Base-by-base conservation (phyloP, 2,888 invertebrate species). In the Meloe dianella region DNA sequence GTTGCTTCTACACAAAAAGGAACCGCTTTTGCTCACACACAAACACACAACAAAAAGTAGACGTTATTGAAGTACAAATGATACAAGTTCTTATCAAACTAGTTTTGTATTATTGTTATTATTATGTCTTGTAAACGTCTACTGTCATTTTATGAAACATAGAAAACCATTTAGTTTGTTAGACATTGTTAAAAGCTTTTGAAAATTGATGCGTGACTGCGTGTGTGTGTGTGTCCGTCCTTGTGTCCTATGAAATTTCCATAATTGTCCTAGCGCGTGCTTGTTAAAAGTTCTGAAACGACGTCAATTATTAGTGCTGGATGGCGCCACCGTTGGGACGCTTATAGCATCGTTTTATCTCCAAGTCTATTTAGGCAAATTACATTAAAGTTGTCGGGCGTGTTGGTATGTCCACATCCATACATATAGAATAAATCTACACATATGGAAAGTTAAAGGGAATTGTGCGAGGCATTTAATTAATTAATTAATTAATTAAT, bases 211-310 rank as follows among this genome's bases (percentile, higher is more conserved):
- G 47, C 9, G 54, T 54, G 24, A 14, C 24, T 22, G 54, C 24
- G 54, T 54, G 5, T 62, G n/a, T n/a, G n/a, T n/a, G n/a, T n/a
- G n/a, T n/a, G n/a, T n/a, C n/a, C n/a, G n/a, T n/a, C n/a, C n/a
- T n/a, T n/a, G n/a, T n/a, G 65, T 60, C 38, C 35, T 51, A 60
- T 57, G 56, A 68, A 68, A 68, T 66, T 65, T 68, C 63, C 66
- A 63, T 66, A 68, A 68, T 61, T 65, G 63, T 63, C 65, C 60
- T 61, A 61, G 65, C 65, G 64, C 68, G 68, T 65, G 66, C 68
- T 66, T 68, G 65, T 68, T 68, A 68, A 68, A 68, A 68, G 57
- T 68, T 65, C 30, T 58, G 54, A 57, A 66, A 61, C 61, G 61
- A 59, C 57, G 67, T 60, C 63, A 65, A 68, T 68, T 68, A 66